Conservation (phyloP, 2,888 invertebrate genomes). For the Anthoptus insignis region DNA sequence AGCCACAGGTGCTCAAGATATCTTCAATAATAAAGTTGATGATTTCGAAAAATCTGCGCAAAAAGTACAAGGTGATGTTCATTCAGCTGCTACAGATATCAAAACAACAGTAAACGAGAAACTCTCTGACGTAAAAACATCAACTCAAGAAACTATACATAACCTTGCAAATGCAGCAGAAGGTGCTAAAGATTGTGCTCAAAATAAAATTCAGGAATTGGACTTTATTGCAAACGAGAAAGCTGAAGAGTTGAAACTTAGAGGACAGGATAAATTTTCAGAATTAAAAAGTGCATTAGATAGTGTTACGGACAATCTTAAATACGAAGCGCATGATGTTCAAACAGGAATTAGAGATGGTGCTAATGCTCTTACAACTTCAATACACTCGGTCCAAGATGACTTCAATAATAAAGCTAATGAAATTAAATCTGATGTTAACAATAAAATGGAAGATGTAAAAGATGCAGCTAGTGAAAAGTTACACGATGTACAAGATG, state of each 20-base stretch:
- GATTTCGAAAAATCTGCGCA: constrained; percentile 60
- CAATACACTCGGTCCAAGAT: constrained; percentile 57
- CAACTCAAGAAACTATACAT: constrained; percentile 65
- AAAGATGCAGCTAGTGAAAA: constrained; percentile 65
- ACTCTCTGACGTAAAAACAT: constrained; percentile 60
- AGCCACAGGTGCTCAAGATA: constrained; percentile 57
- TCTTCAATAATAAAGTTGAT: constrained; percentile 59
- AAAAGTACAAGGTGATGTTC: constrained; percentile 59
- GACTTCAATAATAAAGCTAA: constrained; percentile 60
- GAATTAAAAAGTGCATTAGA: constrained; percentile 66
- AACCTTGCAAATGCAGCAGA: constrained; percentile 67
- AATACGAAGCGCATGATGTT: constrained; percentile 56
- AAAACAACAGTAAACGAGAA: constrained; percentile 59
- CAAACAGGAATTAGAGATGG: constrained; percentile 49
- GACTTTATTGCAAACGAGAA: constrained; percentile 74
- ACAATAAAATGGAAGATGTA: constrained; percentile 59
- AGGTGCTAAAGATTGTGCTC: constrained; percentile 65
- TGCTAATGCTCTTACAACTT: constrained; percentile 63
- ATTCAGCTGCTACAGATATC: constrained; percentile 57
- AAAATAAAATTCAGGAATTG: constrained; percentile 72
- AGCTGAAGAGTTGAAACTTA: constrained; percentile 67
- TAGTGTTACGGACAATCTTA: constrained; percentile 60
- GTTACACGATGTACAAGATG: constrained; percentile 61
- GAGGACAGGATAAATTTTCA: constrained; percentile 59
- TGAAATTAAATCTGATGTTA: constrained; percentile 59